phyloP scores from a whole-genome alignment of 2,797 vertebrate species.

The Girardinus metallicus region DNA sequence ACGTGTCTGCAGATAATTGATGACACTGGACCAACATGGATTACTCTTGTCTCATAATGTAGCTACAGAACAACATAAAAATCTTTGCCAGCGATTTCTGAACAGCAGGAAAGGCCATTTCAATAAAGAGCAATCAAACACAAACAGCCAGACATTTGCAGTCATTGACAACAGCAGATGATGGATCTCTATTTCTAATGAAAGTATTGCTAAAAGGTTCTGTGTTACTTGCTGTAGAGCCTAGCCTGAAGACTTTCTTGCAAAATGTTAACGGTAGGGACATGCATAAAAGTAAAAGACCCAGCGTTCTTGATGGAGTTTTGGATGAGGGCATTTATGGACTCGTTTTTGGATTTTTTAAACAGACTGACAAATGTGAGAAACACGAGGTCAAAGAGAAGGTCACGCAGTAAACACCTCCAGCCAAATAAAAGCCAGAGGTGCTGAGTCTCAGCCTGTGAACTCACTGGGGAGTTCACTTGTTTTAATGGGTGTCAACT shows the following conservation, averaged over 20 bases:
- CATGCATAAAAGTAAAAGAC: constrained; percentile 4
- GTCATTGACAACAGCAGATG: background rate
- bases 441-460: constrained; percentile 10
- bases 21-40: constrained; percentile 6
- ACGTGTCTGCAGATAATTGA: background rate
- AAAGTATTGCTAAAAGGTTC: background rate
- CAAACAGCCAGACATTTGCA: background rate
- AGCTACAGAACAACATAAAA: background rate
- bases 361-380: constrained; percentile 46
- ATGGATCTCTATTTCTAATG: background rate
- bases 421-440: constrained; percentile 20
- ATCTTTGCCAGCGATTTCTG: constrained; percentile 1
- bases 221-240: background rate
- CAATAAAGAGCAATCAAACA: background rate
- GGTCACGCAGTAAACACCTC: constrained; percentile 32
- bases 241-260: background rate
- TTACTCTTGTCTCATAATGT: background rate
- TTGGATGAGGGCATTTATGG: constrained; percentile 2
- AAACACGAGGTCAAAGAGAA: constrained; percentile 22
- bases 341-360: constrained; percentile 28
- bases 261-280: background rate
- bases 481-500: constrained; percentile 6
- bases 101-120: constrained; percentile 5
- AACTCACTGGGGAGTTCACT: background rate
- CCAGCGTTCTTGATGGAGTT: background rate